Base-by-base conservation (phyloP, 2,113 vertebrate species). In the Pagrus major region DNA sequence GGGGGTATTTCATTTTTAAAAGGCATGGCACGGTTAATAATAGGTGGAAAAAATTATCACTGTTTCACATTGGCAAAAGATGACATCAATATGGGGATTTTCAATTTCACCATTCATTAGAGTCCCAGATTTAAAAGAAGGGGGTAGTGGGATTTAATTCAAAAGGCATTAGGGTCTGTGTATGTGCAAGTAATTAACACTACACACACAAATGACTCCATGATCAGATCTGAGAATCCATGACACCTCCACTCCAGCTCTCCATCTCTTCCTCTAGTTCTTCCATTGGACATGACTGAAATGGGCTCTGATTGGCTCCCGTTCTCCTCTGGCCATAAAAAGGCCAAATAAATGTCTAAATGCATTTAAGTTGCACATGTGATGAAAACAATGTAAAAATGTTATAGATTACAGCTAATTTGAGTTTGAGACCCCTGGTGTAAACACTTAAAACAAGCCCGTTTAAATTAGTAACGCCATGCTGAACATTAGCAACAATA, bases 11-110 rank as follows among this genome's bases (percentile, higher is more conserved):
- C 95, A 95, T 95, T 96, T 97, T 97, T 97, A 97, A 54, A 97
- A 95, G 95, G 94, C 95, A 94, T 93, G 93, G 96, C 97, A 96
- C 94, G 92, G 95, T 94, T 96, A 97, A 97, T 97, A 97, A 98
- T 96, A 96, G 95, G 95, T 94, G 93, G 55, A 78, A 96, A 68
- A 96, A 96, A 97, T 96, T 94, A 96, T 96, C 95, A 96, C 94
- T 96, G 95, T 96, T 96, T 97, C 94, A 94, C 95, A 96, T 95
- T 95, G 95, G 93, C 92, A 94, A 90, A 76, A 96, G 95, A 96
- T 96, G 96, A 97, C 96, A 97, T 96, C 95, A 96, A 96, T 96
- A 96, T 95, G 60, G 92, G 93, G 94, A 95, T 81, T 91, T 92
- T 84, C 76, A 76, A 78, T 88, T 81, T 80, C 76, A 63, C 80